Percentiles rank a stretch among this genome's conserved stretches.
These are phyloP conservation scores for Lagopus muta DNA, from an alignment of 2,113 vertebrate species.

Conservation along the genomic window DNA sequence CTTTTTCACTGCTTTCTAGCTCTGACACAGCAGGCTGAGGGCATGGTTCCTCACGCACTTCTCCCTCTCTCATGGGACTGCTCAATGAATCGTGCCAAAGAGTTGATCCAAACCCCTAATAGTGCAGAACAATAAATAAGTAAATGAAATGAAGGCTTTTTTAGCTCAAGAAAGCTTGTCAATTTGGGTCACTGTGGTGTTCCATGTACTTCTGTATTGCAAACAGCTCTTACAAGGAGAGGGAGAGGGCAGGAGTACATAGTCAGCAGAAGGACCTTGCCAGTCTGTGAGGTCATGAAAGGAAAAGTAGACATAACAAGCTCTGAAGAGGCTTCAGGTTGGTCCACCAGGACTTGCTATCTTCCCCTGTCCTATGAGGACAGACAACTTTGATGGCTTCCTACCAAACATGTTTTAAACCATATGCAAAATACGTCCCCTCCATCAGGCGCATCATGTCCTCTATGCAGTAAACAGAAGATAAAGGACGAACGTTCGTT, in stretches of 20 bases:
- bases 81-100: not conserved
- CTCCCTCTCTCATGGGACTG: not conserved
- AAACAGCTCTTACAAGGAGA: not conserved
- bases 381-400: not conserved
- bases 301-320: not conserved
- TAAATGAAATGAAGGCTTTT: not conserved
- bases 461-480: not conserved
- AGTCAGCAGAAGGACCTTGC: not conserved
- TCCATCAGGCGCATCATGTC: not conserved
- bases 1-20: not conserved
- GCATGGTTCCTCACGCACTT: not conserved
- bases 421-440: not conserved
- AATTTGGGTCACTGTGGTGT: not conserved
- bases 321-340: not conserved
- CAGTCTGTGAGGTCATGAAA: not conserved
- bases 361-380: not conserved
- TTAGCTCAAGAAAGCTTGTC: not conserved
- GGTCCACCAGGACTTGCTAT: not conserved
- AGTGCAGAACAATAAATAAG: constrained; percentile 2
- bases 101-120: not conserved
- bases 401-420: not conserved
- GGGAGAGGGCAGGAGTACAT: not conserved
- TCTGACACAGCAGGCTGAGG: not conserved
- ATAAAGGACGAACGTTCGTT: not conserved
- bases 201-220: fast-evolving